Evolutionary conservation across 2,797 vertebrate species (phyloP), one percentile per base, ranked within the genome.

Genomic region (Sus cebifrons): DNA sequence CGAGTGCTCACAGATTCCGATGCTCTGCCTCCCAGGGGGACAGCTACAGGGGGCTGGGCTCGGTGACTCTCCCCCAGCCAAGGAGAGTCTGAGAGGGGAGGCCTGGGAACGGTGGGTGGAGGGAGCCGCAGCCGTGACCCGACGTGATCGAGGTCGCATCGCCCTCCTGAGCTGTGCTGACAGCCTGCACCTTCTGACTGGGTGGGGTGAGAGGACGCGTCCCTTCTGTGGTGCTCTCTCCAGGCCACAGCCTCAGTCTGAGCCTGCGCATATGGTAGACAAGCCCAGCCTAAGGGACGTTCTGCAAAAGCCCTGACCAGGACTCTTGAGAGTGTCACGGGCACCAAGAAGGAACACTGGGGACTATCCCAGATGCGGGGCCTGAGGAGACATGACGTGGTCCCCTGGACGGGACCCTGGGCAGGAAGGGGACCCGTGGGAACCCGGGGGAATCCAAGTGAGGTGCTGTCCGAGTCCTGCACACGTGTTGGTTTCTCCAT

Each of bases 1-100:
- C 82, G 3, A 5, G 0, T 0, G 1, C 6, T 25, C 52, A 14
- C 25, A 6, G 0, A 5, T 2, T 15, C 5, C 2, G 44, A 17
- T 1, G 1, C 1, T 6, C 40, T 18, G 12, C 32, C 20, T 81
- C 49, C 32, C 13, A 17, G 20, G 14, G 21, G 13, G 2, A 0
- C 0, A 0, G 15, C 64, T n/a, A 44, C 25, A 0, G 27, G 56
- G 27, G 23, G 10, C 14, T 2, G 49, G 32, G 49, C 56, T 1
- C 5, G 6, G 70, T 10, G 2, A 16, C 62, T 79, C 52, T 23
- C 67, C 58, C 73, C 40, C 12, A 49, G 36, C 67, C 89, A 12
- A 21, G 49, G 0, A 32, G 60, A 79, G 44, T 21, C 6, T 21
- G 17, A 40, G 17, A 18, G n/a, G 11, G 5, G 17, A 18, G 49